Conservation (phyloP, 2,113 vertebrate species). For the Carettochelys insculpta region DNA sequence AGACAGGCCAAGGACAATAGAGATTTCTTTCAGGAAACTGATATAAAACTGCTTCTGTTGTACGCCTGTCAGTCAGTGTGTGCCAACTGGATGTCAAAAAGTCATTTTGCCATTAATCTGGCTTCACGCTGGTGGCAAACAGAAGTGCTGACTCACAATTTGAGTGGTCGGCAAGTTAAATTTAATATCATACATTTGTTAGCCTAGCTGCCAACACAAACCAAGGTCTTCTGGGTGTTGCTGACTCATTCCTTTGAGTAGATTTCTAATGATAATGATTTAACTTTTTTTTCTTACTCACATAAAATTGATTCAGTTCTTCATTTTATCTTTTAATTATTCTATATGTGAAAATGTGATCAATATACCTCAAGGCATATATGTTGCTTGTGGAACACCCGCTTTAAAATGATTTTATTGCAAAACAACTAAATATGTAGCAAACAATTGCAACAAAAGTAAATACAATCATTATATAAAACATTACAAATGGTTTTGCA, state of each 20-base stretch:
- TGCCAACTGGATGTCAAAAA: constrained; percentile 32
- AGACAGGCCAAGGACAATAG: background rate
- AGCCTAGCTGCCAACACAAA: constrained; percentile 4
- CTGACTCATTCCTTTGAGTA: background rate
- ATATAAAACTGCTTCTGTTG: background rate
- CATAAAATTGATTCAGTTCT: background rate
- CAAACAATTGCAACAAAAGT: background rate
- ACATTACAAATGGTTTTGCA: background rate
- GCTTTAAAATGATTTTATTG: background rate
- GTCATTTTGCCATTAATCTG: constrained; percentile 22
- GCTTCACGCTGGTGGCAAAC: constrained; percentile 22
- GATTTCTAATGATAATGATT: background rate
- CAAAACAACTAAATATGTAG: background rate
- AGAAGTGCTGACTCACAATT: constrained; percentile 7
- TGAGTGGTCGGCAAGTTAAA: constrained; percentile 22
- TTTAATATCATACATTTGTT: constrained; percentile 38
- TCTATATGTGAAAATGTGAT: background rate
- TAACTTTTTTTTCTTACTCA: background rate
- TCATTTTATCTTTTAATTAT: background rate
- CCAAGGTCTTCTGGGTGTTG: constrained; percentile 11
- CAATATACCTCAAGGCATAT: background rate
- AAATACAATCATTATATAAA: background rate
- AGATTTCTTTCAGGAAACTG: background rate
- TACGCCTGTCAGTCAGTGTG: constrained; percentile 29
- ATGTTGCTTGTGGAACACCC: background rate